A percentile compares a stretch with the other conserved stretches of the same genome.
phyloP scores from a whole-genome alignment of 2,113 vertebrate genomes.

The Canis aureus region DNA sequence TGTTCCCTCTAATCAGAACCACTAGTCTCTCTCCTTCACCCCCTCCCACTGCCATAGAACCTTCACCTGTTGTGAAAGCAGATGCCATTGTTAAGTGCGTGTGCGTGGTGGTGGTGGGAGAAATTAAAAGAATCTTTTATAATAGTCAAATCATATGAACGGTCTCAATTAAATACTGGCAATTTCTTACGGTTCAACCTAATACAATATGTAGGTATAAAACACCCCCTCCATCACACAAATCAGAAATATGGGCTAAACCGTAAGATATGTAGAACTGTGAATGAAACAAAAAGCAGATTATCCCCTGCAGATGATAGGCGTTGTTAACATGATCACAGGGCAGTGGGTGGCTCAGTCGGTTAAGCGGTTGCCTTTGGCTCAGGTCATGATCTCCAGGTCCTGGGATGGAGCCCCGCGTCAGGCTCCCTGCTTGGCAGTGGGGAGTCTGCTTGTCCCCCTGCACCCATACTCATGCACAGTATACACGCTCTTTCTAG shows the following conservation, averaged over 20 bases:
- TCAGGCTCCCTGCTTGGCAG: neutral
- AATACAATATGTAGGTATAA: neutral
- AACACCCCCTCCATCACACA: neutral
- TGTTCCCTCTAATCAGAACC: constrained; percentile 18
- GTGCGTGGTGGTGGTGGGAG: too few relatives aligned
- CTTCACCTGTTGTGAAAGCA: neutral
- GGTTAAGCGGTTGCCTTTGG: neutral
- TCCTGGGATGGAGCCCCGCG: neutral
- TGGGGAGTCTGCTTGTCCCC: neutral
- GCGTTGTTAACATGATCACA: neutral
- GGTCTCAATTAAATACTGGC: neutral
- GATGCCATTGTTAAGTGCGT: neutral
- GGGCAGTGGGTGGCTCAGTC: neutral
- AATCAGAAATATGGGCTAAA: neutral
- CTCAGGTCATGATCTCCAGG: neutral
- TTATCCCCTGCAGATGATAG: neutral
- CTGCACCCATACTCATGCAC: neutral
- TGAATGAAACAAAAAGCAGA: neutral
- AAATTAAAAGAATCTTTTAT: neutral
- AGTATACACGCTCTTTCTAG: neutral
- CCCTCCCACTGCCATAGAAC: neutral
- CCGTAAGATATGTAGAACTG: neutral
- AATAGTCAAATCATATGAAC: neutral
- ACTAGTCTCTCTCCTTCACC: neutral
- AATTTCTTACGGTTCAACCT: neutral